These are phyloP conservation scores for Prochilodus magdalenae DNA, from an alignment of 2,113 vertebrate species.

Conservation along the genomic window DNA sequence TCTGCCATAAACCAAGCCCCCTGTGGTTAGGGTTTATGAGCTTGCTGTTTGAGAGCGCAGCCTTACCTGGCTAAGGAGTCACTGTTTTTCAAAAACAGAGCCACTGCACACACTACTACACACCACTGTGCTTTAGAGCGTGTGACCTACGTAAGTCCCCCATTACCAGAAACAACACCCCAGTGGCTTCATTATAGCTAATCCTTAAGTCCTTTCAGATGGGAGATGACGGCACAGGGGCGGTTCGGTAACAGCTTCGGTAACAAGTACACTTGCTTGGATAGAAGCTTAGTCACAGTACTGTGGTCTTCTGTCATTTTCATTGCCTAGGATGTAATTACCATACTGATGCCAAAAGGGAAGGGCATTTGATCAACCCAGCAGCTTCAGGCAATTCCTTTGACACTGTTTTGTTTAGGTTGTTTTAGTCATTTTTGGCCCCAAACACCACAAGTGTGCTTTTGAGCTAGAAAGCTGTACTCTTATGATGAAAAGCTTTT, in stretches of 20 bases:
- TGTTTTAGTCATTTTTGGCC: constrained; percentile 10
- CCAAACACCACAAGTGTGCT: not conserved
- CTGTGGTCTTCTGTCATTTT: not conserved
- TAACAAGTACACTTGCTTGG: not conserved
- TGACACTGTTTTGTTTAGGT: not conserved
- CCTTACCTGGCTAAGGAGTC: not conserved
- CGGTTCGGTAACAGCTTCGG: not conserved
- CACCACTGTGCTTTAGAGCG: not conserved
- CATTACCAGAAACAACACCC: not conserved
- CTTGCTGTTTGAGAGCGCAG: constrained; percentile 2
- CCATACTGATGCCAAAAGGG: not conserved
- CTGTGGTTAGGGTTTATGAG: constrained; percentile 40
- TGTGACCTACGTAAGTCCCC: not conserved
- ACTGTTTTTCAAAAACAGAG: not conserved
- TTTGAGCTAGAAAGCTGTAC: not conserved
- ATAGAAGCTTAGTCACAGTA: not conserved
- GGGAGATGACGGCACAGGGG: not conserved
- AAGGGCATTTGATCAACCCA: not conserved
- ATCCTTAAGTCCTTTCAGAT: not conserved
- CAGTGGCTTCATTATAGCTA: constrained; percentile 12
- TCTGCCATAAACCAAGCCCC: constrained; percentile 28
- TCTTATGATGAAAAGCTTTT: not conserved
- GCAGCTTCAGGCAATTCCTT: not conserved
- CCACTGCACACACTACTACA: not conserved
- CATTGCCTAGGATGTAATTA: constrained; percentile 7